Conservation (phyloP, 2,888 invertebrate species). For the Steinernema carpocapsae region DNA sequence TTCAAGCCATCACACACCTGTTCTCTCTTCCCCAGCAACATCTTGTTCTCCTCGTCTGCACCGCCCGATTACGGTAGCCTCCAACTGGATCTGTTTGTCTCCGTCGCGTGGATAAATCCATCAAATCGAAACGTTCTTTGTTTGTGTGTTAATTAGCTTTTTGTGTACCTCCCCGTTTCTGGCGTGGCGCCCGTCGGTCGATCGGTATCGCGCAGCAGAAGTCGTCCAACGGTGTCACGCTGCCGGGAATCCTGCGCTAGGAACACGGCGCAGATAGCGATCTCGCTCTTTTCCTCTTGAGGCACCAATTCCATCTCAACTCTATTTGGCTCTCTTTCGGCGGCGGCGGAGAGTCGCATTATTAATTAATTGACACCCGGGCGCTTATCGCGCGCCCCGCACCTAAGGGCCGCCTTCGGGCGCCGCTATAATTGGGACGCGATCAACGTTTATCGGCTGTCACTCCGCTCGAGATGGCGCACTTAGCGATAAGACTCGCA, state of each 20-base stretch:
- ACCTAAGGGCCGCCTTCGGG: conserved; percentile 25
- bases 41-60: neutral
- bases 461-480: conserved; percentile 26
- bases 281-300: neutral
- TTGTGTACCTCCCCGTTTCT: conserved; percentile 21
- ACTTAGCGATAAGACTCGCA: conserved; percentile 31
- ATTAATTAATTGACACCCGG: conserved; percentile 34
- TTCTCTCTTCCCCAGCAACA: neutral
- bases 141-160: conserved; percentile 34
- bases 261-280: conserved; percentile 33
- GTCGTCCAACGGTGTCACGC: neutral
- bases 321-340: neutral
- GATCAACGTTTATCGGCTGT: conserved; percentile 22
- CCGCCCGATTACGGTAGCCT: conserved; percentile 19
- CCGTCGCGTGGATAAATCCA: conserved; percentile 32
- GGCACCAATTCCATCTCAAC: conserved; percentile 1
- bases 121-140: conserved; percentile 34
- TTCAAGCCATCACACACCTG: too few relatives aligned
- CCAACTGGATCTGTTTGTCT: neutral
- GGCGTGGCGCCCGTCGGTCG: neutral
- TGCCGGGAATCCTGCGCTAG: neutral
- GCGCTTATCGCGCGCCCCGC: conserved; percentile 11
- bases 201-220: conserved; percentile 16
- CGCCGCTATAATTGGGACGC: conserved; percentile 21
- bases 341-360: conserved; percentile 11